Evolutionary conservation across 2,888 invertebrate genomes (phyloP), one percentile per base, ranked within the genome.

Genomic region (Heliconius sara): DNA sequence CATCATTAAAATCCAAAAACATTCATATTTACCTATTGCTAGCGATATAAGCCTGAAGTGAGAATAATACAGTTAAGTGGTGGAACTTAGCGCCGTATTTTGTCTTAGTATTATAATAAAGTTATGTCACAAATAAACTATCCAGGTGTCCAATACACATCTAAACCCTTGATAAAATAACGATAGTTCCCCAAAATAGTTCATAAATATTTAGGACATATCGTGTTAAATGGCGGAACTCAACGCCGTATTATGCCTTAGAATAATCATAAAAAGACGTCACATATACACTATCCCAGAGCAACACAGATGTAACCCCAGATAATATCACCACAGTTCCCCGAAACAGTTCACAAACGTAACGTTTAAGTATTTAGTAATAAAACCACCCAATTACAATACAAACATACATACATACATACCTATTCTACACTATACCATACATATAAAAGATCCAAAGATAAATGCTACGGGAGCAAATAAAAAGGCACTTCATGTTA

Each of bases 401-500:
- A 84, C 86, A 39, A 79, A 75, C 43, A 43, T 9, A 39, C 39
- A 39, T 43, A 70, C 68, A 43, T 43, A 70, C 68, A 43, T 66
- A 82, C 78, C 71, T 76, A 86, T 84, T 79, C 78, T 82, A 74
- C 25, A 65, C 27, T n/a, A 25, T 5, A 25, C 79, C 22, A 57
- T 57, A 57, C 9, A 83, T 83, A 88, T 90, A 90, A 90, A 90
- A 89, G 86, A 92, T 91, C 85, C 83, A 81, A 88, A 90, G 93
- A 93, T 93, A 93, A 93, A 93, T 89, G 87, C 89, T 91, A 91
- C 91, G 89, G 89, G 91, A 87, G 89, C 86, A 87, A 89, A 91
- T 91, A 91, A 92, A 92, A 91, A 87, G 87, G 90, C 90, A 91
- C 92, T 90, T 91, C 88, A 89, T 87, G 92, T 92, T 93, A 95